Base-by-base conservation (phyloP, 2,797 vertebrate genomes). In the Tokudaia muenninki region DNA sequence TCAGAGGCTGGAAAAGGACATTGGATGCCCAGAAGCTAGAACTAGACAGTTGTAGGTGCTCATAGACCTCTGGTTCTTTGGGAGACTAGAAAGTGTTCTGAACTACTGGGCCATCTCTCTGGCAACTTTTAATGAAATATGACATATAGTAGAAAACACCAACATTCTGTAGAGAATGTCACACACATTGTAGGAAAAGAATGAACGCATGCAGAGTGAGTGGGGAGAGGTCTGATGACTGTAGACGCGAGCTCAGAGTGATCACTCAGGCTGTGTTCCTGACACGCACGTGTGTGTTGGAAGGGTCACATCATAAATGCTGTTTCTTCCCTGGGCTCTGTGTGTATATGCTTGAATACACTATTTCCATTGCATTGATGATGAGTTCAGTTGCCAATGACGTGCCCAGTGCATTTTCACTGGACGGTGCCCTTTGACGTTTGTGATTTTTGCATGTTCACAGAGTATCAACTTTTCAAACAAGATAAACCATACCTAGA, bases 401-500 rank as follows among this genome's bases (percentile, higher is more conserved):
- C 16, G 67, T 87, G 87, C 74, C 67, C 2, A n/a, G 61, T 90
- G 63, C 72, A 74, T 47, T 90, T 79, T 61, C 81, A 10, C 50
- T 82, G 3, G 17, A 11, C 17, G 22, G 0, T 37, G 16, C 47
- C 88, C 41, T 5, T 70, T 70, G 86, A 70, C 72, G 92, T 61
- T 83, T 82, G 16, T 44, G 55, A 78, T 29, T 79, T 88, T 86
- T 72, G 26, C 26, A 3, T 90, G 44, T 90, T 92, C 81, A 75
- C 19, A 94, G 96, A 90, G 83, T 91, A 61, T 79, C 93, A 83
- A 3, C 55, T 91, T 59, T 94, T 95, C 67, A 92, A 61, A 47
- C 9, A 0, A 70, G 84, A 80, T 87, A 65, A 9, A 2, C 83
- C 61, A 21, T 37, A 29, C 9, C 9, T 12, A 52, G 87, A 94